phyloP scores from a whole-genome alignment of 2,113 vertebrate genomes.

The Castor canadensis region DNA sequence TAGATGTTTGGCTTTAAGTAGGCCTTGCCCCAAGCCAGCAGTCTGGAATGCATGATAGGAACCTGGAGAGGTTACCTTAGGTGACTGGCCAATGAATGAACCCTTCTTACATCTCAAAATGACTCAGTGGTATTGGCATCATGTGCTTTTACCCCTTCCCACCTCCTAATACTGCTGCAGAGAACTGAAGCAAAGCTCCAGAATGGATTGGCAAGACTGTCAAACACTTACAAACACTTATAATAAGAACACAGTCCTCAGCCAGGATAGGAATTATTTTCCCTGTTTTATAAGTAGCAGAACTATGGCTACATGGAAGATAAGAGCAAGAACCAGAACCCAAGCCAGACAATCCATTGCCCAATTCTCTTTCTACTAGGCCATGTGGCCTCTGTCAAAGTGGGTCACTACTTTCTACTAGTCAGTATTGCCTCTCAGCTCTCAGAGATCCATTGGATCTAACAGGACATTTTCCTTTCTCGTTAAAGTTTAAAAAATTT shows the following conservation, averaged over 20 bases:
- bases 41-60: not conserved
- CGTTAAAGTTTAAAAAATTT: not conserved
- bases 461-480: not conserved
- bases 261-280: not conserved
- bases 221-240: not conserved
- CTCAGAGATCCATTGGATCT: not conserved
- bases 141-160: not conserved
- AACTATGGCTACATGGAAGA: not conserved
- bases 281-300: not conserved
- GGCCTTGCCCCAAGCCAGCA: not conserved
- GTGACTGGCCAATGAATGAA: not conserved
- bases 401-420: not conserved
- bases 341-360: not conserved
- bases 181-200: not conserved
- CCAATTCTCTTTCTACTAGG: not conserved
- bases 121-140: not conserved
- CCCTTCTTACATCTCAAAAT: not conserved
- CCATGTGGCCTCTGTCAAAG: not conserved
- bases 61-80: not conserved
- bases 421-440: not conserved
- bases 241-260: not conserved
- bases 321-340: not conserved
- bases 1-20: not conserved
- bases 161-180: not conserved
- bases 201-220: not conserved